A percentile compares a stretch with the other conserved stretches of the same genome.
Conservation (phyloP, 2,888 invertebrate genomes). For the Diploptera punctata region DNA sequence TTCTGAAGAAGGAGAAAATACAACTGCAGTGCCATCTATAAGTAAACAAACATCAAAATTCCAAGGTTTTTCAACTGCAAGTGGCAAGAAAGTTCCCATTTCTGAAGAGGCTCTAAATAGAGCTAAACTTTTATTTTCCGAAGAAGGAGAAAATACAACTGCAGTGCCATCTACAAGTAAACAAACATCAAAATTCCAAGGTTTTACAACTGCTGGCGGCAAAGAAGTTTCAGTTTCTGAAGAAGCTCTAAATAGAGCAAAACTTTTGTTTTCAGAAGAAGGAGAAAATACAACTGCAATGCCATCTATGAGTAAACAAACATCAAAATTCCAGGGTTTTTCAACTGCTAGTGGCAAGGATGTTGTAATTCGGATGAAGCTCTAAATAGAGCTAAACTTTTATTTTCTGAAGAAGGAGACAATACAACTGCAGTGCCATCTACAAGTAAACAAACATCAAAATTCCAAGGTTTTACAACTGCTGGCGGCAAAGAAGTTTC, state of each 20-base stretch:
- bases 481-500: conserved; percentile 43
- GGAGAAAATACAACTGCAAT: conserved; percentile 6
- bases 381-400: conserved; percentile 48
- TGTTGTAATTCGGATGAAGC: conserved; percentile 48
- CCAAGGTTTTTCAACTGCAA: conserved; percentile 45
- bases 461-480: conserved; percentile 44
- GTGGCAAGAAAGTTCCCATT: conserved; percentile 42
- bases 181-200: conserved; percentile 30
- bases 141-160: conserved; percentile 41
- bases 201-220: conserved; percentile 46
- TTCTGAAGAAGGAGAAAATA: conserved; percentile 46
- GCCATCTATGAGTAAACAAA: no score
- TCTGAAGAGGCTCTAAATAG: conserved; percentile 49
- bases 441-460: not conserved
- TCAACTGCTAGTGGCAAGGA: conserved; percentile 45
- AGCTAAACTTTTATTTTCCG: conserved; percentile 50
- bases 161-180: no score
- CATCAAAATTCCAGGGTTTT: conserved; percentile 42
- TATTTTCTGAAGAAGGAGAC: conserved; percentile 48
- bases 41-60: conserved; percentile 21
- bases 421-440: not conserved
- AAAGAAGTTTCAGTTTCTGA: conserved; percentile 44
- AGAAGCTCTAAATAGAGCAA: conserved; percentile 50
- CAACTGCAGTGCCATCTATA: no score
- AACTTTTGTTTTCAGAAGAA: conserved; percentile 49